phyloP scores from a whole-genome alignment of 2,113 vertebrate species.

The Brevimyrus niger region DNA sequence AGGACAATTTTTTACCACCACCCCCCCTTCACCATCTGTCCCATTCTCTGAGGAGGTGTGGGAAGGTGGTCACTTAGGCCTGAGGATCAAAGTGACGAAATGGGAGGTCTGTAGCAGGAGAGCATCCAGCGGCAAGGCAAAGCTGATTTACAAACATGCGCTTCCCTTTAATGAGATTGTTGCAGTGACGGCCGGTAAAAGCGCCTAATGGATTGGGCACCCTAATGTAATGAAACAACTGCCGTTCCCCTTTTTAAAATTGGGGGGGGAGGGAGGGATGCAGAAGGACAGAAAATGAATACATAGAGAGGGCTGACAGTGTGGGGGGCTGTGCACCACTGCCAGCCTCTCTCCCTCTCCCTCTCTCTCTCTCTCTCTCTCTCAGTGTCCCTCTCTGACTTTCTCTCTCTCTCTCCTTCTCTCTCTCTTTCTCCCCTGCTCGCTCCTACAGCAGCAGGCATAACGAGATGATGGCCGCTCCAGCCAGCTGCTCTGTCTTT shows the following conservation, averaged over 20 bases:
- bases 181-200: conserved; percentile 98
- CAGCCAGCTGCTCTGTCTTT: conserved; percentile 49
- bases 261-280: conserved; percentile 39
- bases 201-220: conserved; percentile 99
- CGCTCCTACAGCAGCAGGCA: conserved; percentile 21
- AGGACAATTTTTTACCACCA: neutral
- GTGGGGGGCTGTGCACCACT: conserved; percentile 68
- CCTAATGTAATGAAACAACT: conserved; percentile 99
- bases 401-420: conserved; percentile 33
- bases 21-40: neutral
- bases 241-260: conserved; percentile 81
- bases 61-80: conserved; percentile 45
- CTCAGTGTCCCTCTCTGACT: conserved; percentile 2
- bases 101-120: conserved; percentile 53
- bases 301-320: conserved; percentile 95
- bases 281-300: conserved; percentile 68
- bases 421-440: conserved; percentile 42
- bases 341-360: conserved; percentile 44
- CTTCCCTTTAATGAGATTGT: conserved; percentile 99
- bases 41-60: no score
- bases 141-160: conserved; percentile 90
- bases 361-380: conserved; percentile 5
- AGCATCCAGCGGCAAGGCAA: conserved; percentile 74
- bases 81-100: conserved; percentile 71
- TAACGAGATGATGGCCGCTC: conserved; percentile 60